Base-by-base conservation (phyloP, 2,113 vertebrate genomes). In the Pluvianellus socialis region DNA sequence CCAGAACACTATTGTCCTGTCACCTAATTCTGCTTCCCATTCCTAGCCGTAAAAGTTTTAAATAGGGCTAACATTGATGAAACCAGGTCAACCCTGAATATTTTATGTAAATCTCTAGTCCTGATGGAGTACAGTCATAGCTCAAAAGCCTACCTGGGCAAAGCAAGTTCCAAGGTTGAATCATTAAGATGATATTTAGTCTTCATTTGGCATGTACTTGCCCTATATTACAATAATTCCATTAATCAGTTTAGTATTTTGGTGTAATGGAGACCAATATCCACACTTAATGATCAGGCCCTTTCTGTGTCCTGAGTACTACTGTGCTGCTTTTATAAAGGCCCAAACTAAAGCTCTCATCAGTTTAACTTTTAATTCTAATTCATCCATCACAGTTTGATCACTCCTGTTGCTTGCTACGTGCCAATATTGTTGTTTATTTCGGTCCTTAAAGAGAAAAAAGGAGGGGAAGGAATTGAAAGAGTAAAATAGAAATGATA, bases 11-110 rank as follows among this genome's bases (percentile, higher is more conserved):
- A 0, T 81, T 94, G 42, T 56, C 30, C 40, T 81, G 35, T 45
- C 61, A 65, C 14, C 28, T 75, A 61, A 32, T 95, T 94, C 85
- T 5, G 5, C 66, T 75, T 92, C 52, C 32, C 47, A 24, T 20
- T 83, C 32, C n/a, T 74, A 79, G 40, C 23, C 0, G 1, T 79
- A 11, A 12, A 59, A 47, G 22, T 92, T 90, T 75, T 79, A 91
- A 74, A 24, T 47, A 82, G 40, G 72, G 33, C 32, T 74, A 75
- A 55, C 2, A 1, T 83, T 38, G 59, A 71, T 44, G 56, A 94
- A 96, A 84, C 33, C 79, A 89, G 76, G 86, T 45, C 65, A 95
- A 12, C 19, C 22, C 40, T 79, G 76, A 88, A 80, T 94, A 94
- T 94, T 92, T 92, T 79, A 95, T 89, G 52, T 84, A 86, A 92